Conservation (phyloP, 2,797 vertebrate genomes). For the Siniperca scherzeri region DNA sequence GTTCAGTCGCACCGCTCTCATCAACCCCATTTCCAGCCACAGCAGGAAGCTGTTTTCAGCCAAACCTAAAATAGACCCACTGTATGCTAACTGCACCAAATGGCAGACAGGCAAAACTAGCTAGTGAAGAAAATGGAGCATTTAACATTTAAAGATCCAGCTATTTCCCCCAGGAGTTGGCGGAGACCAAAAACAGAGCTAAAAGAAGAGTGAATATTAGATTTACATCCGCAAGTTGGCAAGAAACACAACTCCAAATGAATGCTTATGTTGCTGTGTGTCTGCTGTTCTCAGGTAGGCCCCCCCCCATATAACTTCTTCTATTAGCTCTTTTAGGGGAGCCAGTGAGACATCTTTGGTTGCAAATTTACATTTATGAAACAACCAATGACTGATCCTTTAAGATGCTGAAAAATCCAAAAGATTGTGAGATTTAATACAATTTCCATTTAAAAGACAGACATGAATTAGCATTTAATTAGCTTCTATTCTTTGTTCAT, state of each 20-base stretch:
- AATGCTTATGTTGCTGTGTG: too few relatives aligned
- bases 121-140: not conserved
- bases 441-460: not conserved
- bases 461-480: not conserved
- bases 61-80: not conserved
- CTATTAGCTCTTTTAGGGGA: not conserved
- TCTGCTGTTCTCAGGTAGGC: too few relatives aligned
- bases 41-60: not conserved
- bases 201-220: not conserved
- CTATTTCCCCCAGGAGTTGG: not conserved
- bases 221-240: not conserved
- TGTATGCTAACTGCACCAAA: not conserved
- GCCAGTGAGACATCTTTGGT: not conserved
- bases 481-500: not conserved
- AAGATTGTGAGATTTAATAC: not conserved
- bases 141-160: not conserved
- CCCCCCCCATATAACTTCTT: not conserved
- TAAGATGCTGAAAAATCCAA: not conserved
- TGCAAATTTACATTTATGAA: not conserved
- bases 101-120: not conserved
- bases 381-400: not conserved
- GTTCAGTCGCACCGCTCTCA: not conserved
- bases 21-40: not conserved
- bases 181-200: too few relatives aligned
- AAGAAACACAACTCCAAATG: not conserved